A percentile compares a stretch with the other conserved stretches of the same genome.
phyloP scores from a whole-genome alignment of 1,140 invertebrate species.

The Heliothis subflexa region DNA sequence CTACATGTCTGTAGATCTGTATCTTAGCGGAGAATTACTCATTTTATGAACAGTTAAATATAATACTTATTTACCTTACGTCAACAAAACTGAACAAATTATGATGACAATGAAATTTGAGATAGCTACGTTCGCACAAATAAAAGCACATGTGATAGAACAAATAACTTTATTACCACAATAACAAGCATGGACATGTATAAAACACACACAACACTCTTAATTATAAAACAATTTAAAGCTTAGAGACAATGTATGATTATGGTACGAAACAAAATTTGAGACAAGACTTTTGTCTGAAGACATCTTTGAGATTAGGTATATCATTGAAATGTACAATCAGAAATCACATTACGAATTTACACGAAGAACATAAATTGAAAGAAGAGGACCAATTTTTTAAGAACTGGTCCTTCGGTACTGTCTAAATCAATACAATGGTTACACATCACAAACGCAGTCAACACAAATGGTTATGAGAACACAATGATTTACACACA shows the following conservation, averaged over 20 bases:
- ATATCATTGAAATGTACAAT: too few species aligned
- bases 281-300: too few species aligned
- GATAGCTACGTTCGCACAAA: not conserved
- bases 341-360: too few species aligned
- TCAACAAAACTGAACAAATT: not conserved
- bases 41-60: not conserved
- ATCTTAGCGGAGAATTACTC: not conserved
- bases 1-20: not conserved
- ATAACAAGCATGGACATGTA: not conserved
- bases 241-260: not conserved
- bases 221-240: not conserved
- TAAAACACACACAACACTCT: not conserved
- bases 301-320: too few species aligned
- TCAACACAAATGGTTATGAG: not conserved
- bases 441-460: too few species aligned
- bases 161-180: constrained; percentile 21
- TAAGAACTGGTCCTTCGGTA: too few species aligned
- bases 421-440: too few species aligned
- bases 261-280: not conserved
- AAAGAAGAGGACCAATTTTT: too few species aligned
- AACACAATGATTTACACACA: constrained; percentile 15
- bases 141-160: constrained; percentile 12
- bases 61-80: not conserved
- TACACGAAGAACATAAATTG: too few species aligned
- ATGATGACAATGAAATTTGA: constrained; percentile 15